Evolutionary conservation across 2,888 invertebrate genomes (phyloP).

Genomic region (Melanostoma mellinum): DNA sequence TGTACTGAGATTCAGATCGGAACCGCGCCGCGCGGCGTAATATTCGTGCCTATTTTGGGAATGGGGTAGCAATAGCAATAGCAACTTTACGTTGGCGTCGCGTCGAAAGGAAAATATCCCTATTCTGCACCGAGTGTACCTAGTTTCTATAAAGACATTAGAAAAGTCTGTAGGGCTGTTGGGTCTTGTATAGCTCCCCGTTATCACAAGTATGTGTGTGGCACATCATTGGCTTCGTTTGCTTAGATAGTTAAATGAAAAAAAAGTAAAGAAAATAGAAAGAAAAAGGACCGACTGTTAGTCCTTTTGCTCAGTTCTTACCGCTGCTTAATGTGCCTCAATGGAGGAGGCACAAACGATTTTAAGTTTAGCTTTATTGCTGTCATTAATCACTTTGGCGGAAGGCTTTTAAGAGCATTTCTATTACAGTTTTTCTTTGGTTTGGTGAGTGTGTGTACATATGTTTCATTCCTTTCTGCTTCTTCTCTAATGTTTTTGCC

Average conservation of each 20-base stretch:
- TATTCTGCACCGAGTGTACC: slow-evolving; percentile 3
- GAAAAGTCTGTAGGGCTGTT: slow-evolving; percentile 26
- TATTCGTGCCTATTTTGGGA: slow-evolving; percentile 40
- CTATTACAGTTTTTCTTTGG: slow-evolving; percentile 32
- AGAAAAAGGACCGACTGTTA: slow-evolving; percentile 21
- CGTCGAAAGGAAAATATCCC: slow-evolving; percentile 14
- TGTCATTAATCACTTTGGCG: slow-evolving; percentile 72
- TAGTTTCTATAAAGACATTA: slow-evolving; percentile 31
- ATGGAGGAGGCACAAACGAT: slow-evolving; percentile 41
- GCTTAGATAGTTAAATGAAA: slow-evolving; percentile 43
- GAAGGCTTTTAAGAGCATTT: slow-evolving; percentile 69
- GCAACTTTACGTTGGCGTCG: neutral
- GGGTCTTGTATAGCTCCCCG: slow-evolving; percentile 9
- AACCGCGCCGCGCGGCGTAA: slow-evolving; percentile 14
- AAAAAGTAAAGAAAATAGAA: slow-evolving; percentile 10
- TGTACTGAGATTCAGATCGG: slow-evolving; percentile 57
- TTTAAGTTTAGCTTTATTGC: slow-evolving; percentile 71
- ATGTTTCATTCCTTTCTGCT: slow-evolving; percentile 18
- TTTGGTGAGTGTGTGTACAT: slow-evolving; percentile 3
- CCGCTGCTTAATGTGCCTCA: slow-evolving; percentile 21
- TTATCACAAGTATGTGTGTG: slow-evolving; percentile 39
- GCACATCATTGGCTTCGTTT: slow-evolving; percentile 62
- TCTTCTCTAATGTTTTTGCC: slow-evolving; percentile 22
- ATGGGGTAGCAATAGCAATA: slow-evolving; percentile 6
- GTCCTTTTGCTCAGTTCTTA: slow-evolving; percentile 57